Evolutionary conservation across 2,797 vertebrate genomes (phyloP).

Genomic region (Helarctos malayanus): DNA sequence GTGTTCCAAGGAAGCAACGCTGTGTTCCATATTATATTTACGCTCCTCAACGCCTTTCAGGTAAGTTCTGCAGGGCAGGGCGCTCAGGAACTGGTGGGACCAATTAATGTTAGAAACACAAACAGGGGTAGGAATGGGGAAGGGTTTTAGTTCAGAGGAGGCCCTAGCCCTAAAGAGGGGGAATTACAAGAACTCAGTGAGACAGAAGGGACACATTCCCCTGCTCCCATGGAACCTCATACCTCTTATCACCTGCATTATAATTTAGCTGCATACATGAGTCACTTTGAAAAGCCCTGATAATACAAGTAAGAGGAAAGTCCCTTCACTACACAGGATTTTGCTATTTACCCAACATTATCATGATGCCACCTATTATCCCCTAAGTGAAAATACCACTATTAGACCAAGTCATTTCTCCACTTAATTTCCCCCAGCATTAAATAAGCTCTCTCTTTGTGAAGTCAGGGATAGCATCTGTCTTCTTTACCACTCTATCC

Average conservation of each 20-base stretch:
- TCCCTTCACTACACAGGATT: background rate
- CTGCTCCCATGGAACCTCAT: slow-evolving; percentile 9
- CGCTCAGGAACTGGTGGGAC: background rate
- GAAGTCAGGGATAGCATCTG: background rate
- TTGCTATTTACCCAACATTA: slow-evolving; percentile 43
- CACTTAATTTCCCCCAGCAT: background rate
- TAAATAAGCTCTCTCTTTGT: background rate
- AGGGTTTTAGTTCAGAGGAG: background rate
- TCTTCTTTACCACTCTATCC: background rate
- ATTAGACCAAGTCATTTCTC: background rate
- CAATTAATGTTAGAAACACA: slow-evolving; percentile 65
- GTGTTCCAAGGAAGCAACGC: slow-evolving; percentile 76
- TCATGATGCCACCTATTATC: background rate
- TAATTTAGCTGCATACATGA: background rate
- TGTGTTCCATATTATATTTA: slow-evolving; percentile 88
- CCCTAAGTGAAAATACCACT: slow-evolving; percentile 22
- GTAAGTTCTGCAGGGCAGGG: slow-evolving; percentile 82
- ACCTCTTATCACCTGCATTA: slow-evolving; percentile 4
- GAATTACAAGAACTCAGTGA: background rate
- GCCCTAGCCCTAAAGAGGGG: background rate
- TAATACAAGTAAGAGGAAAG: background rate
- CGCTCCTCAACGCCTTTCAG: slow-evolving; percentile 90
- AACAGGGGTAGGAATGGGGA: slow-evolving; percentile 50
- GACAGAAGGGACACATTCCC: background rate
- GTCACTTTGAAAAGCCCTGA: background rate